Conservation (phyloP, 2,797 vertebrate species). For the Florisuga fusca region DNA sequence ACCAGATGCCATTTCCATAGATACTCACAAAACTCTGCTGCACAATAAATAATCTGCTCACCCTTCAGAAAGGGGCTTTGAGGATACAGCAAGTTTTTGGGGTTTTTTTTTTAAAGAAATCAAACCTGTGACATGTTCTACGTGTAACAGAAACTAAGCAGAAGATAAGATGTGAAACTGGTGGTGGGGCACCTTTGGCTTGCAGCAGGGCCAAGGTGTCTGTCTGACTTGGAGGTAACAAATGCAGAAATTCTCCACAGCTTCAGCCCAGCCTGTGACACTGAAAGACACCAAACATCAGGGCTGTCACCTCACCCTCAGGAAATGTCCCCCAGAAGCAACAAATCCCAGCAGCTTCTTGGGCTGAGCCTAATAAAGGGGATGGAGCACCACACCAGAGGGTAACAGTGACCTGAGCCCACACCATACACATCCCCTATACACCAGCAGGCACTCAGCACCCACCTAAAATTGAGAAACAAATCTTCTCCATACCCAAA, state of each 20-base stretch:
- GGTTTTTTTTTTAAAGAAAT: background rate
- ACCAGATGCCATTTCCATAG: conserved; percentile 59
- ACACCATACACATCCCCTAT: background rate
- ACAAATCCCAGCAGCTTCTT: accelerated
- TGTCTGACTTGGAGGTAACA: background rate
- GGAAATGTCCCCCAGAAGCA: accelerated
- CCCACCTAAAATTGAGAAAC: background rate
- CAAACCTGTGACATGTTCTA: conserved; percentile 24
- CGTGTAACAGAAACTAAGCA: conserved; percentile 50
- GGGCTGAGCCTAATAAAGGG: background rate
- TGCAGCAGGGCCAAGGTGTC: background rate
- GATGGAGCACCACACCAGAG: accelerated
- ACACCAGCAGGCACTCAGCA: background rate
- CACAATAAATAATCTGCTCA: conserved; percentile 12
- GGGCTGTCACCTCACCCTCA: background rate
- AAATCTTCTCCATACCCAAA: background rate
- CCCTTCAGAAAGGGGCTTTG: conserved; percentile 29
- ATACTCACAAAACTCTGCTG: background rate
- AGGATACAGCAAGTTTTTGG: background rate
- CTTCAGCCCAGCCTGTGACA: background rate
- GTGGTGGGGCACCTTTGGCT: background rate
- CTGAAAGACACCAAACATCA: background rate
- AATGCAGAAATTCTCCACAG: background rate
- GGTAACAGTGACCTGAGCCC: background rate
- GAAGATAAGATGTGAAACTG: conserved; percentile 5